Evolutionary conservation across 2,113 vertebrate species (phyloP), one percentile per base, ranked within the genome.

Genomic region (Rhinopomastus cyanomelas): DNA sequence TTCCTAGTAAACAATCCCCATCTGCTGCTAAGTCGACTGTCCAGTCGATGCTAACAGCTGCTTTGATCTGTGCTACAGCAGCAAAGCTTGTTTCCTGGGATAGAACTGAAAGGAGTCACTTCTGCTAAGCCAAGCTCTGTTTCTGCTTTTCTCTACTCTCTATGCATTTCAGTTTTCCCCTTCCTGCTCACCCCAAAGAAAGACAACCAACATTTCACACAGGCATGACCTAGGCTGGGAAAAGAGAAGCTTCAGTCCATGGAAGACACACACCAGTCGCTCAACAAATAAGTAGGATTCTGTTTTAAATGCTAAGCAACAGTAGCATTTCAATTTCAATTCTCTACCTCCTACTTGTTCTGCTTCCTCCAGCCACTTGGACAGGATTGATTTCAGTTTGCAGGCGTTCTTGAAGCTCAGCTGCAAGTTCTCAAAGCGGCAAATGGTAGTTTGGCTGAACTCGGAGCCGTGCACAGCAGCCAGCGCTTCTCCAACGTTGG

Each of bases 361-460:
- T 2, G 99, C 99, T 91, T 99, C 99, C 61, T 99, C 98, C 91
- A 99, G 97, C 99, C 99, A 99, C 94, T 99, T 99, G 44, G 98
- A 98, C 91, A 99, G 96, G 85, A 99, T 99, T 12, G 98, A 98
- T 96, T 99, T 99, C 73, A 99, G 97, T 87, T 99, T 99, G 97
- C 99, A 99, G 1, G 99, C 99, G 0, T 99, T 99, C 96, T 99
- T 99, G 92, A 99, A 99, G 94, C 99, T 99, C 94, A 99, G 97
- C 95, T 99, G 99, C 93, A 99, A 95, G 94, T 99, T 99, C 97
- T 99, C 99, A 96, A 99, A 99, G 32, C 99, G 97, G 95, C 99
- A 99, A 94, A 99, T 99, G 3, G 99, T 99, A 20, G 99, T 99
- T 97, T 99, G 99, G 93, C 99, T 99, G 97, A 99, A 99, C 94